Conservation (phyloP, 2,888 invertebrate genomes). For the Prenolepis imparis region DNA sequence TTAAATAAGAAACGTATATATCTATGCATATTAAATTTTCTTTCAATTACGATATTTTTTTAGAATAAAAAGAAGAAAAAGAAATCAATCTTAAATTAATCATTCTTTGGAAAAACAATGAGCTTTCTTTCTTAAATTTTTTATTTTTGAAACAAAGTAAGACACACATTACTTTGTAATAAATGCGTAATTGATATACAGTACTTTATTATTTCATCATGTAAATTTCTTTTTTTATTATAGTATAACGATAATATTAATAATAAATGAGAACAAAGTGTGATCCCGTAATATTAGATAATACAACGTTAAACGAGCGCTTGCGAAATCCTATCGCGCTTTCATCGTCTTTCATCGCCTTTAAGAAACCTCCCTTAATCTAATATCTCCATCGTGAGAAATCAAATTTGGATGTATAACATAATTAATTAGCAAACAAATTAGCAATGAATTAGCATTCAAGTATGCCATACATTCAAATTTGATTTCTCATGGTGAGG, state of each 20-base stretch:
- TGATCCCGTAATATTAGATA: slow-evolving; percentile 1
- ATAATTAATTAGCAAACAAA: neutral
- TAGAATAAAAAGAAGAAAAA: neutral
- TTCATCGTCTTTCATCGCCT: neutral
- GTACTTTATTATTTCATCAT: neutral
- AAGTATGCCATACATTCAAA: neutral
- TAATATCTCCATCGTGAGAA: neutral
- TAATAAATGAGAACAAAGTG: slow-evolving; percentile 31
- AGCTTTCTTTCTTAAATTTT: neutral
- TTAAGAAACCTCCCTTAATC: neutral
- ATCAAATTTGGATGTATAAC: neutral
- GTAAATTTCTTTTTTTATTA: neutral
- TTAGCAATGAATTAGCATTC: neutral
- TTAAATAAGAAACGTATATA: neutral
- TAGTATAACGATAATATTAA: neutral
- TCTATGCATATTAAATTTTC: neutral
- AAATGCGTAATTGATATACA: neutral
- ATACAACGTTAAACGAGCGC: neutral
- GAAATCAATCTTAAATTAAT: neutral
- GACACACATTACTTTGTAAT: neutral
- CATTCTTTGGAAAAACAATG: neutral
- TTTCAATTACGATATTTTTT: neutral
- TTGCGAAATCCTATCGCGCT: neutral
- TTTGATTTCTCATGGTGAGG: neutral
- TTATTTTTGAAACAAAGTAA: neutral